Conservation (phyloP, 2,888 invertebrate genomes). For the Eupsilia transversa region DNA sequence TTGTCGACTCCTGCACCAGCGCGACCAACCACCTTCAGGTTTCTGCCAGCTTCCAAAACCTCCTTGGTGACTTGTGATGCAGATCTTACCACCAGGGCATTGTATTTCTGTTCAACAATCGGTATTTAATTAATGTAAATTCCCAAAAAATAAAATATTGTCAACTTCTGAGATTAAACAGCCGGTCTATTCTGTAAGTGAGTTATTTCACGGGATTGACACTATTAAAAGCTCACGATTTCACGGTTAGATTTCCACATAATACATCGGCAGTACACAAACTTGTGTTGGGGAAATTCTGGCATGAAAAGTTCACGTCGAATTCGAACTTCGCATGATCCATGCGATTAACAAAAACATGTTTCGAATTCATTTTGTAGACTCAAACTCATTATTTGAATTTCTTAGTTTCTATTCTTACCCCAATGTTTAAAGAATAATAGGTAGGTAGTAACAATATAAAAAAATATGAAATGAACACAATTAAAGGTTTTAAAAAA, state of each 20-base stretch:
- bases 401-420: background rate
- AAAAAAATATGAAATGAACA: background rate
- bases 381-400: background rate
- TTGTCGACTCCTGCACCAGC: constrained; percentile 99
- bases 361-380: background rate
- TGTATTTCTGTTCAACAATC: constrained; percentile 92
- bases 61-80: constrained; percentile 98
- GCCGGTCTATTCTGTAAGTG: too few species aligned
- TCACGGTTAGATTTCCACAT: too few species aligned
- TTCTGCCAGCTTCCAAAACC: constrained; percentile 94
- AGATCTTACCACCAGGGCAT: constrained; percentile 97
- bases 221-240: too few species aligned
- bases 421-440: background rate
- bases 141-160: background rate
- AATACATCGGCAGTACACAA: background rate
- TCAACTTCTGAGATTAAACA: background rate
- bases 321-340: background rate
- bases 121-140: background rate
- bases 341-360: background rate
- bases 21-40: constrained; percentile 96
- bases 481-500: background rate
- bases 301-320: background rate
- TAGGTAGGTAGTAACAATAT: background rate
- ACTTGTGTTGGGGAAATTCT: background rate
- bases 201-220: too few species aligned